Evolutionary conservation across 2,888 invertebrate genomes (phyloP).

Genomic region (Cosmopolites sordidus): DNA sequence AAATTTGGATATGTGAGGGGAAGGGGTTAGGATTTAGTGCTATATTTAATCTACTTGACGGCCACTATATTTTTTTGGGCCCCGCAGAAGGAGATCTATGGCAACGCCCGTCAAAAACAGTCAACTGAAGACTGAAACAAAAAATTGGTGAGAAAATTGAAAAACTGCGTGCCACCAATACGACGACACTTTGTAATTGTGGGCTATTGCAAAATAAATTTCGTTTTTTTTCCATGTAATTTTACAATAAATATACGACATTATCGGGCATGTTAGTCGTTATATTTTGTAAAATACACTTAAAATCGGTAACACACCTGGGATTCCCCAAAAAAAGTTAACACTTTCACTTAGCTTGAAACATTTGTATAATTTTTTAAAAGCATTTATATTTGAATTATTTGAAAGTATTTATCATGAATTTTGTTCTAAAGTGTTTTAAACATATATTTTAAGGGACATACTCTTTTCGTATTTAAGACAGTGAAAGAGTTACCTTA

Average conservation of each 20-base stretch:
- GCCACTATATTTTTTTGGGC: conserved; percentile 37
- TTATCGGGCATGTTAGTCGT: conserved; percentile 49
- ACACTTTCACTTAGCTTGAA: neutral
- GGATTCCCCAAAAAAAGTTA: conserved; percentile 1
- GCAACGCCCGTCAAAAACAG: conserved; percentile 34
- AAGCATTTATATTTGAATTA: no score
- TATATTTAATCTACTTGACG: neutral
- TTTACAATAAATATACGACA: conserved; percentile 52
- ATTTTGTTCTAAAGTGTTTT: no score
- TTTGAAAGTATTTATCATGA: no score
- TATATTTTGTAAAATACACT: conserved; percentile 51
- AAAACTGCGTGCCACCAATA: conserved; percentile 32
- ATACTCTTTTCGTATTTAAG: no score
- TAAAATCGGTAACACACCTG: conserved; percentile 28
- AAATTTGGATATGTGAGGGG: neutral
- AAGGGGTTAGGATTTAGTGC: neutral
- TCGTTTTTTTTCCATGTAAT: conserved; percentile 44
- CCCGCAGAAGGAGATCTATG: conserved; percentile 29
- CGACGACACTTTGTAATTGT: conserved; percentile 32
- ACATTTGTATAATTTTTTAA: no score
- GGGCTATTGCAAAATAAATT: conserved; percentile 51
- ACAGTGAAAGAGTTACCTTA: no score
- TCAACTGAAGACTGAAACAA: conserved; percentile 36
- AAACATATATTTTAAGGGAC: no score
- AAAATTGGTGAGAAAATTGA: conserved; percentile 42